These are phyloP conservation scores for Astyanax mexicanus DNA, from an alignment of 2,797 vertebrate species.

Conservation along the genomic window DNA sequence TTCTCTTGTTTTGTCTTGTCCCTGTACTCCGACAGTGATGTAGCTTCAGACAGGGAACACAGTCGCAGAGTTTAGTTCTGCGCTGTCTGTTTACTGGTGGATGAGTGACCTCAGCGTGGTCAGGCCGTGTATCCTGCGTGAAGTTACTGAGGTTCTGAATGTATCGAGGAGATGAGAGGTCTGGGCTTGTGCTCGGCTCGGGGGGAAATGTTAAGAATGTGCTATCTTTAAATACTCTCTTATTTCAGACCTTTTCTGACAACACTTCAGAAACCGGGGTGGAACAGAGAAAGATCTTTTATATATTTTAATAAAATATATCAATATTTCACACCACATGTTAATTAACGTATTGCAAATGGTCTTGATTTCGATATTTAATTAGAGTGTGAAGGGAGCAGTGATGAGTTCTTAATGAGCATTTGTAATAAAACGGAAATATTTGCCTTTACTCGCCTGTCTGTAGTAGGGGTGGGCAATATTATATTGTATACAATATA, in stretches of 20 bases:
- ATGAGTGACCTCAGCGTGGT: not conserved
- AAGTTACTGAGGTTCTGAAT: not conserved
- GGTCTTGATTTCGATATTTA: no score
- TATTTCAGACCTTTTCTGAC: not conserved
- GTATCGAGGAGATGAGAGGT: not conserved
- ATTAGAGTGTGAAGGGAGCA: no score
- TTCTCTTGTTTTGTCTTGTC: not conserved
- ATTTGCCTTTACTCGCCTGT: no score
- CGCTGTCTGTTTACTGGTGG: not conserved
- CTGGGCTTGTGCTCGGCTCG: not conserved
- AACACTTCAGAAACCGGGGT: slow-evolving; percentile 6
- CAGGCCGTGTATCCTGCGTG: not conserved
- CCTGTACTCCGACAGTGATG: not conserved
- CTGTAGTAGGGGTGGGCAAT: no score
- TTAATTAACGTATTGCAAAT: no score
- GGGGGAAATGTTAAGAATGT: slow-evolving; percentile 16
- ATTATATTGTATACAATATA: no score
- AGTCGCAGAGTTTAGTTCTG: no score
- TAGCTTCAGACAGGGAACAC: not conserved
- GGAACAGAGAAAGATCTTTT: no score
- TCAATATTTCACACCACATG: no score
- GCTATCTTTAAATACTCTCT: slow-evolving; percentile 17
- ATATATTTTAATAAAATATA: no score
- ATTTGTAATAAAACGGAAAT: no score
- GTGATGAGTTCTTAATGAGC: no score